Percentiles rank a stretch among this genome's conserved stretches.
phyloP scores from a whole-genome alignment of 2,113 vertebrate species.

The Neotragus moschatus region DNA sequence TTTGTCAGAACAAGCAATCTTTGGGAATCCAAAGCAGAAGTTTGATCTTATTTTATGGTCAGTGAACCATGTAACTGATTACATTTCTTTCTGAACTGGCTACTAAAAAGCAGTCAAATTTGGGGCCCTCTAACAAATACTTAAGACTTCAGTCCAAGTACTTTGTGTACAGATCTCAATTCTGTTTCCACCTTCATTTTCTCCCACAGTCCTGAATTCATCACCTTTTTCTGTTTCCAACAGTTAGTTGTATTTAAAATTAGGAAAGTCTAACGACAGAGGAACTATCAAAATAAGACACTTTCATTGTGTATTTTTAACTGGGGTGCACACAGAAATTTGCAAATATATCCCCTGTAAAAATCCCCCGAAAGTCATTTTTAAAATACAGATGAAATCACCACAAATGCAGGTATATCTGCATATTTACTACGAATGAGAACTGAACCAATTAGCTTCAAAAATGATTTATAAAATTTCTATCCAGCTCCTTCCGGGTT shows the following conservation, averaged over 20 bases:
- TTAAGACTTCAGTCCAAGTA: neutral
- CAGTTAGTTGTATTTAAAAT: conserved; percentile 9
- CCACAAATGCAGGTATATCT: neutral
- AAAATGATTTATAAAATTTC: neutral
- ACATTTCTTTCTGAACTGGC: neutral
- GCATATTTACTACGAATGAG: neutral
- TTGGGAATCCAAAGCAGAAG: neutral
- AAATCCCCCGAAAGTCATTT: conserved; percentile 13
- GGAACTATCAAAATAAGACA: conserved; percentile 57
- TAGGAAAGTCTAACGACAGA: conserved; percentile 46
- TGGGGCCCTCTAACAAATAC: neutral
- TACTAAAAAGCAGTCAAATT: neutral
- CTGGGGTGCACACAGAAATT: conserved; percentile 8
- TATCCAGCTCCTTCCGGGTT: neutral
- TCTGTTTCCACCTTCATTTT: neutral
- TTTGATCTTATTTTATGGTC: neutral
- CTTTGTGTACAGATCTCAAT: neutral
- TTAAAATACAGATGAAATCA: conserved; percentile 29
- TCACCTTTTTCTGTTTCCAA: neutral
- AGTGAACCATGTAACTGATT: neutral
- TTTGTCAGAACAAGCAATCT: neutral
- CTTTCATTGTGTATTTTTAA: conserved; percentile 46
- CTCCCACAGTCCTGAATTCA: neutral
- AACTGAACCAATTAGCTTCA: neutral
- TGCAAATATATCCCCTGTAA: conserved; percentile 32